Evolutionary conservation across 2,113 vertebrate genomes (phyloP).

Genomic region (Ctenomys sociabilis): DNA sequence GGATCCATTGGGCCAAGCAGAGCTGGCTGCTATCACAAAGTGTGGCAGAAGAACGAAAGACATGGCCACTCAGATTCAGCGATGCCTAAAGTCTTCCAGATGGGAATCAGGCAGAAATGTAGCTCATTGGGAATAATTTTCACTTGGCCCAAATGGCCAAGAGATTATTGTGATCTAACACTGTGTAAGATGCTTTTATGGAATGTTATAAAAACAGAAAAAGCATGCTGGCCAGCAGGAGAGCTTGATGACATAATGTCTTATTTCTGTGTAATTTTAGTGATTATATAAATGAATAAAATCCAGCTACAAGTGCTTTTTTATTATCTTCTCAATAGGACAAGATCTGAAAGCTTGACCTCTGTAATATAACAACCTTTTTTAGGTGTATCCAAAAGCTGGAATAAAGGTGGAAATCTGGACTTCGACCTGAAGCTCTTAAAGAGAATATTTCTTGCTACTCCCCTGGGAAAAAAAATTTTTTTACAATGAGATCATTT

Average conservation of each 20-base stretch:
- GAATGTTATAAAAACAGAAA: slow-evolving; percentile 54
- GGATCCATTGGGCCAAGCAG: background rate
- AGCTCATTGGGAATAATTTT: slow-evolving; percentile 55
- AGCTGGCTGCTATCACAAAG: background rate
- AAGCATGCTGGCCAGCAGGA: slow-evolving; percentile 14
- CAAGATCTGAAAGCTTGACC: slow-evolving; percentile 68
- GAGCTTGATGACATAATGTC: slow-evolving; percentile 34
- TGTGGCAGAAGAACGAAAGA: background rate
- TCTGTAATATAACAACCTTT: slow-evolving; percentile 55
- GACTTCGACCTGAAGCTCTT: slow-evolving; percentile 63
- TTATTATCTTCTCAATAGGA: slow-evolving; percentile 68
- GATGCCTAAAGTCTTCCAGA: background rate
- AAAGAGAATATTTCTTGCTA: slow-evolving; percentile 65
- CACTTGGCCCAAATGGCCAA: slow-evolving; percentile 56
- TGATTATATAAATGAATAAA: slow-evolving; percentile 75
- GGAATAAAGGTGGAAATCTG: slow-evolving; percentile 63
- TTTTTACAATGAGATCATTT: slow-evolving; percentile 66
- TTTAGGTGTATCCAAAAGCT: slow-evolving; percentile 55
- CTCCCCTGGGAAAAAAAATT: slow-evolving; percentile 33
- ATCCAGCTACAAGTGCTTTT: slow-evolving; percentile 70
- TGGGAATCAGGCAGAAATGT: slow-evolving; percentile 4
- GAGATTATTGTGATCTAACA: slow-evolving; percentile 54
- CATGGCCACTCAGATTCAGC: background rate
- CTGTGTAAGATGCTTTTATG: slow-evolving; percentile 66
- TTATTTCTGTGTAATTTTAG: slow-evolving; percentile 74